Percentiles rank a stretch among this genome's conserved stretches.
phyloP scores from a whole-genome alignment of 2,113 vertebrate genomes.

The Notarius lentiginosus region DNA sequence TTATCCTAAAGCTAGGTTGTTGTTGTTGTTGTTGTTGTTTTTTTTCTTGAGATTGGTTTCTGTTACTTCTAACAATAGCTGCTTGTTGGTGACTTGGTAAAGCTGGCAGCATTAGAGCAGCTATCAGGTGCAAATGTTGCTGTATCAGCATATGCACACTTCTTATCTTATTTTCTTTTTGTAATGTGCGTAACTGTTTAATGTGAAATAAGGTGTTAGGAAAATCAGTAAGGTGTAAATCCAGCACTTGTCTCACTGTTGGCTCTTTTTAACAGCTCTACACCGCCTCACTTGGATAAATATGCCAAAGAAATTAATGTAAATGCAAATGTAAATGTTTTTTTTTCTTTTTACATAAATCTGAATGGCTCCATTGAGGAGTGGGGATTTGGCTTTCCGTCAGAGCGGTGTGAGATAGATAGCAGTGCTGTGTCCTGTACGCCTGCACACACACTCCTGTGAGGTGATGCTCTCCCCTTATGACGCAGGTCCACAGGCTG shows the following conservation, averaged over 20 bases:
- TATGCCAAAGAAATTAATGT: background rate
- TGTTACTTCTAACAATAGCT: background rate
- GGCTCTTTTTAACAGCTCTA: background rate
- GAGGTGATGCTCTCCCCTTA: slow-evolving; percentile 42
- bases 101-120: background rate
- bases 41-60: background rate
- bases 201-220: background rate
- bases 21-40: no score
- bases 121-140: background rate
- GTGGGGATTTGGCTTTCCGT: slow-evolving; percentile 26
- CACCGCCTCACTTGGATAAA: background rate
- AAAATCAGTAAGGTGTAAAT: background rate
- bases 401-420: slow-evolving; percentile 40
- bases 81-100: background rate
- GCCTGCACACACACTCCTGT: slow-evolving; percentile 1
- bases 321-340: background rate
- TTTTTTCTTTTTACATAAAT: slow-evolving; percentile 28
- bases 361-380: slow-evolving; percentile 32
- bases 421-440: slow-evolving; percentile 43
- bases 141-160: background rate
- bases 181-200: no score
- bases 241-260: background rate
- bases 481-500: slow-evolving; percentile 41
- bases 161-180: background rate
- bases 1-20: background rate